Percentiles rank a stretch among this genome's conserved stretches.
phyloP scores from a whole-genome alignment of 1,140 invertebrate genomes.

The Drosophila malerkotliana region DNA sequence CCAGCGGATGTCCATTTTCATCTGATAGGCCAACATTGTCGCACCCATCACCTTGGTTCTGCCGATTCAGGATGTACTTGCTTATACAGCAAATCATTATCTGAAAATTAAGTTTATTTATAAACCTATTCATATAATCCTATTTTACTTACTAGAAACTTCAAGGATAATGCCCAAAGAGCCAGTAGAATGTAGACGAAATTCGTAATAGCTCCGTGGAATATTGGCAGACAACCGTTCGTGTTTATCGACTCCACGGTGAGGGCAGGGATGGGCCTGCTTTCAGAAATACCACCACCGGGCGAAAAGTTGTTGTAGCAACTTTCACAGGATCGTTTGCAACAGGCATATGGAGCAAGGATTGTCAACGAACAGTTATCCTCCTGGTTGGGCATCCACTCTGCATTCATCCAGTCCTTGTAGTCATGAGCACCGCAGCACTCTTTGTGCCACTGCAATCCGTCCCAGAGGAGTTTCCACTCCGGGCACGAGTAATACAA shows the following conservation, averaged over 20 bases:
- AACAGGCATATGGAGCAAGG: constrained; percentile 71
- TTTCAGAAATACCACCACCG: neutral
- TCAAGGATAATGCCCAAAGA: constrained; percentile 45
- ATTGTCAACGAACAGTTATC: constrained; percentile 12
- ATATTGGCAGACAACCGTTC: constrained; percentile 59
- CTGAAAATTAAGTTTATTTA: constrained; percentile 21
- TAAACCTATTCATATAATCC: neutral
- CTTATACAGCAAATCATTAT: constrained; percentile 64
- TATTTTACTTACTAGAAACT: constrained; percentile 61
- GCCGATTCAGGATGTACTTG: constrained; percentile 62
- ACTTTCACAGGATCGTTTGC: constrained; percentile 33
- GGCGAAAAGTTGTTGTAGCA: constrained; percentile 37
- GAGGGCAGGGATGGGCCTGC: constrained; percentile 37
- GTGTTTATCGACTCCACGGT: constrained; percentile 59
- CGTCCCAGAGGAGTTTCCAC: constrained; percentile 79
- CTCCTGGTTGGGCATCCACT: constrained; percentile 66
- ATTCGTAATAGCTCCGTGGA: constrained; percentile 34
- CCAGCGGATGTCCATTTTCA: constrained; percentile 62
- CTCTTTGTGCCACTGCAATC: constrained; percentile 64
- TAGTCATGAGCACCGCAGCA: constrained; percentile 76
- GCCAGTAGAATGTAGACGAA: constrained; percentile 59
- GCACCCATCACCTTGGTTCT: constrained; percentile 55
- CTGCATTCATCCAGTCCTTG: constrained; percentile 76
- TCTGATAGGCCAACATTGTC: constrained; percentile 56
- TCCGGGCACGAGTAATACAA: constrained; percentile 74